Percentiles rank a stretch among this genome's conserved stretches.
These are phyloP conservation scores for Cricetomys ansorgei DNA, from an alignment of 2,113 vertebrate genomes.

Conservation along the genomic window DNA sequence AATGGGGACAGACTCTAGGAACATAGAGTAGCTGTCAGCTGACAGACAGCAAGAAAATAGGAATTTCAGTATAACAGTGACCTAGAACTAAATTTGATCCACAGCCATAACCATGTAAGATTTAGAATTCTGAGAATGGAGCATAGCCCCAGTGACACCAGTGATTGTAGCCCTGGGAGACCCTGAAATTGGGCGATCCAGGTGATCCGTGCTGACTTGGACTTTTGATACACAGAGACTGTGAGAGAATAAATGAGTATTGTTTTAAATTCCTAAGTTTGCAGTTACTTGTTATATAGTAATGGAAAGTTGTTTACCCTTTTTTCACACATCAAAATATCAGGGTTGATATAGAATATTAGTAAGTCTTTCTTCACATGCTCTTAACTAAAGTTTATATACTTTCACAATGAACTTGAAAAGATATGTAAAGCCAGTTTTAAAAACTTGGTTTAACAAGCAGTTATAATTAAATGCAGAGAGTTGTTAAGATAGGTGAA, in stretches of 20 bases:
- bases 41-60: background rate
- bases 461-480: conserved; percentile 59
- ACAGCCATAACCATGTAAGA: background rate
- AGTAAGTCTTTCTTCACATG: conserved; percentile 28
- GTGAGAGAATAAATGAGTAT: background rate
- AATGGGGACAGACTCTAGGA: background rate
- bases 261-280: background rate
- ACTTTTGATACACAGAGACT: background rate
- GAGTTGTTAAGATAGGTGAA: conserved; percentile 40
- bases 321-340: background rate
- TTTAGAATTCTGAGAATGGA: background rate
- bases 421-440: conserved; percentile 54
- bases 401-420: conserved; percentile 46
- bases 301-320: background rate
- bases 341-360: background rate
- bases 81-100: background rate
- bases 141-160: background rate
- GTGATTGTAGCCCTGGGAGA: background rate
- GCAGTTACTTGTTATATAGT: background rate
- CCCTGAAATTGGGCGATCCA: background rate
- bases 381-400: conserved; percentile 38
- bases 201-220: background rate
- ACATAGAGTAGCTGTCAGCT: background rate
- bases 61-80: background rate
- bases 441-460: conserved; percentile 55